Percentiles rank a stretch among this genome's conserved stretches.
Evolutionary conservation across 2,797 vertebrate species (phyloP).

Genomic region (Rallus crepitans): DNA sequence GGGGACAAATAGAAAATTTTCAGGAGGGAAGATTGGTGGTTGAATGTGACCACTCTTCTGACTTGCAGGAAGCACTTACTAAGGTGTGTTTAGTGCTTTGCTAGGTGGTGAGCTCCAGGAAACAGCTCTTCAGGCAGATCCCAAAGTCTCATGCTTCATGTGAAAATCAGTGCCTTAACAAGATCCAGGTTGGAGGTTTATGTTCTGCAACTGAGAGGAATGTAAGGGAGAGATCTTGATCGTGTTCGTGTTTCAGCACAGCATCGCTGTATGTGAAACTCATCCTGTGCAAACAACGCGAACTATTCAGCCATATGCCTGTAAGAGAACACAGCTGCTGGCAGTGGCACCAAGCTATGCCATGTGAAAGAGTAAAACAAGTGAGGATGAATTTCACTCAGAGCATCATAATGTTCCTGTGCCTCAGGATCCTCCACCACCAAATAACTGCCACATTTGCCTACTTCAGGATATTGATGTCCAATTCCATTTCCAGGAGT

Average conservation of each 20-base stretch:
- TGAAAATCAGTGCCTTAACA: neutral
- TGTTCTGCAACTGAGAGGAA: neutral
- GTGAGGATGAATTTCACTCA: neutral
- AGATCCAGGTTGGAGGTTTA: neutral
- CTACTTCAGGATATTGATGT: neutral
- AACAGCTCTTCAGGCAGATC: neutral
- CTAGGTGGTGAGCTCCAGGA: neutral
- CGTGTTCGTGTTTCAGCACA: neutral
- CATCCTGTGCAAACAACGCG: neutral
- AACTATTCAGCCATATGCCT: neutral
- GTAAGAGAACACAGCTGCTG: neutral
- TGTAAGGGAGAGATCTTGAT: neutral
- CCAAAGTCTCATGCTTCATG: neutral
- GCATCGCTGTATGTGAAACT: neutral
- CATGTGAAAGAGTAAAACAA: rapidly evolving
- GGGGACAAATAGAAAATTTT: neutral
- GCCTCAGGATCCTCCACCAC: neutral
- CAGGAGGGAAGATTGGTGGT: neutral
- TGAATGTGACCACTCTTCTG: neutral
- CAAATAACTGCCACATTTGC: neutral
- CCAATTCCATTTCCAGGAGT: neutral
- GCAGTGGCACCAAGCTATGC: neutral
- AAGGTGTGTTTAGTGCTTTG: neutral
- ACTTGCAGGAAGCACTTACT: neutral
- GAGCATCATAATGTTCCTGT: neutral